Evolutionary conservation across 2,113 vertebrate genomes (phyloP).

Genomic region (Bettongia penicillata): DNA sequence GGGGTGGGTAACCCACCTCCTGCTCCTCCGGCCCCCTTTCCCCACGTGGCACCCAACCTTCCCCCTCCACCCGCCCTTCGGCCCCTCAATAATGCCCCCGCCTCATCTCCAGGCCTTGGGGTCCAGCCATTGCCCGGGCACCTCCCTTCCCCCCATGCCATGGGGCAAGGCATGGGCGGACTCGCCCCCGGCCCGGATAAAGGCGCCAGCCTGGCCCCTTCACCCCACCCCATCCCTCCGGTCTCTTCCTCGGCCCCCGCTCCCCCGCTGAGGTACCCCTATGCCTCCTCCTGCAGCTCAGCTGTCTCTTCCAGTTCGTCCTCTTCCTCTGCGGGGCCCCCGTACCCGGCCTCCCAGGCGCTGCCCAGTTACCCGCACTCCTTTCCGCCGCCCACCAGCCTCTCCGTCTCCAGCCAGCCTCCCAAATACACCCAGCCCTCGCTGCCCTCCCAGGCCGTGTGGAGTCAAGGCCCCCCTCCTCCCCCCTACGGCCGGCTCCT

Average conservation of each 20-base stretch:
- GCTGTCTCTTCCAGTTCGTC: slow-evolving; percentile 58
- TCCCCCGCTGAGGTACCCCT: slow-evolving; percentile 72
- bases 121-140: slow-evolving; percentile 86
- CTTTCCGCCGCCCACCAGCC: slow-evolving; percentile 80
- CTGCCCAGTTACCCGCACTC: slow-evolving; percentile 83
- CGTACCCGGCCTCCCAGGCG: slow-evolving; percentile 76
- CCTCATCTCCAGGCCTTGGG: slow-evolving; percentile 84
- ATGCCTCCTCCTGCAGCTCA: slow-evolving; percentile 59
- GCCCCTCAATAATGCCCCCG: slow-evolving; percentile 87
- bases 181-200: slow-evolving; percentile 79
- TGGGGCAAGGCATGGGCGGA: slow-evolving; percentile 79
- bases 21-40: slow-evolving; percentile 78
- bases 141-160: slow-evolving; percentile 78
- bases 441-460: slow-evolving; percentile 83
- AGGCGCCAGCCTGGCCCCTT: slow-evolving; percentile 77
- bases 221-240: slow-evolving; percentile 81
- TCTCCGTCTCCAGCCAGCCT: slow-evolving; percentile 83
- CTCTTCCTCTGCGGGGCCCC: slow-evolving; percentile 61
- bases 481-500: slow-evolving; percentile 82
- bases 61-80: slow-evolving; percentile 95
- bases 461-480: slow-evolving; percentile 85
- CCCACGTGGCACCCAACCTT: slow-evolving; percentile 86
- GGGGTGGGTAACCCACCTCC: slow-evolving; percentile 79
- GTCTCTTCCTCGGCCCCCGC: slow-evolving; percentile 81
- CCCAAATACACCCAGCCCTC: slow-evolving; percentile 86